phyloP scores from a whole-genome alignment of 2,888 invertebrate genomes.

The Phrixothrix hirtus region DNA sequence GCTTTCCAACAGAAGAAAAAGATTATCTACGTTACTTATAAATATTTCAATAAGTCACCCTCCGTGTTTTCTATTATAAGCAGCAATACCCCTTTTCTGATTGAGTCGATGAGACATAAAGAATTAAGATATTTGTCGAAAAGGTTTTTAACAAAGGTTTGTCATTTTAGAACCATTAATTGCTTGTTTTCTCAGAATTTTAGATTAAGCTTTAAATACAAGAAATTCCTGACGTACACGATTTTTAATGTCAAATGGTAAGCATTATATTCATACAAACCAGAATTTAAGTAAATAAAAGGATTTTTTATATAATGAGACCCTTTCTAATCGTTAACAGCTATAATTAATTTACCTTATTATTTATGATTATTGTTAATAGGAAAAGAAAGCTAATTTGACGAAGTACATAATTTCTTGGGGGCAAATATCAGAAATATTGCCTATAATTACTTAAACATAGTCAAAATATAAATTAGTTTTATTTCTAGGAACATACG shows the following conservation, averaged over 20 bases:
- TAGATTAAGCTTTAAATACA: background rate
- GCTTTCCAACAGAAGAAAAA: constrained; percentile 1
- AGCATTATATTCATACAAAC: too few relatives aligned
- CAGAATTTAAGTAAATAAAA: too few relatives aligned
- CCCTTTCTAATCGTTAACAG: too few relatives aligned
- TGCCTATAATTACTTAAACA: too few relatives aligned
- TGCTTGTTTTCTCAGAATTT: constrained; percentile 6
- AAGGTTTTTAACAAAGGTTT: background rate
- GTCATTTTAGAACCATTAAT: background rate
- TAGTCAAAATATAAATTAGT: too few relatives aligned
- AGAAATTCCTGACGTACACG: background rate
- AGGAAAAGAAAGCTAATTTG: too few relatives aligned
- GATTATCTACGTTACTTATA: background rate
- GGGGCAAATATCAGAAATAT: too few relatives aligned
- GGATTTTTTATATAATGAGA: too few relatives aligned
- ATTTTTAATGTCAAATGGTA: background rate
- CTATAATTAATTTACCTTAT: too few relatives aligned
- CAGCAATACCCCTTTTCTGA: background rate
- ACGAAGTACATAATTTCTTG: too few relatives aligned
- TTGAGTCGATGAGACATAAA: background rate
- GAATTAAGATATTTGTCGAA: constrained; percentile 3
- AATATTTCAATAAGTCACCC: constrained; percentile 13
- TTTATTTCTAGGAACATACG: too few relatives aligned
- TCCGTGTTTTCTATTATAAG: background rate
- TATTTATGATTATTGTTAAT: too few relatives aligned